Conservation (phyloP, 2,113 vertebrate species). For the Eclectus roratus region DNA sequence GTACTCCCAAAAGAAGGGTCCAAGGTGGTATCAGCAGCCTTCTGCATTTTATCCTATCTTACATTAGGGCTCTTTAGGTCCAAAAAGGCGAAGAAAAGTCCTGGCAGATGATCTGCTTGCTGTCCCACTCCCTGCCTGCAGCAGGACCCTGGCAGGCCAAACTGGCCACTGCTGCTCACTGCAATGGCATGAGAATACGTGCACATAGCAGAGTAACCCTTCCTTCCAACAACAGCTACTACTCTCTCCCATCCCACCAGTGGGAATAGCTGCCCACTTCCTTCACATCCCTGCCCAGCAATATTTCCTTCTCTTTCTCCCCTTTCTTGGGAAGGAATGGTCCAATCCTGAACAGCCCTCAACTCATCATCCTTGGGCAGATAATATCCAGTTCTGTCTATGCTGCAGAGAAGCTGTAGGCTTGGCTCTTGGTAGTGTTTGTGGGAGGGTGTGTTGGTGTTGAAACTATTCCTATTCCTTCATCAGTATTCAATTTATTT, state of each 20-base stretch:
- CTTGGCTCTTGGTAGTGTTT: neutral
- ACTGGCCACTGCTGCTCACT: neutral
- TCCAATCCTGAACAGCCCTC: neutral
- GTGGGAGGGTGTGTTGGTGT: neutral
- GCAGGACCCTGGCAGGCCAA: neutral
- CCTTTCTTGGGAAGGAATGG: neutral
- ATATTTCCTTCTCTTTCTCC: neutral
- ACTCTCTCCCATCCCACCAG: neutral
- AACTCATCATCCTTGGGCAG: neutral
- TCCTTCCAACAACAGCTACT: neutral
- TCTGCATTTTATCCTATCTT: neutral
- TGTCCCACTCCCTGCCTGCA: neutral
- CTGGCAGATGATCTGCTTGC: neutral
- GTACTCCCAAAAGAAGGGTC: neutral
- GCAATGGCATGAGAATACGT: rapidly evolving
- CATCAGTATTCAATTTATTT: neutral
- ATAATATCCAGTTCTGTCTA: neutral
- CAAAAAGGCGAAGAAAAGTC: neutral
- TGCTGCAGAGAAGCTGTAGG: neutral
- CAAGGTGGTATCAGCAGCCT: neutral
- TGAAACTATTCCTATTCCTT: slow-evolving; percentile 2
- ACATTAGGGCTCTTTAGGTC: neutral
- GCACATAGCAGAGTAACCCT: neutral
- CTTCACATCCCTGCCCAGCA: neutral
- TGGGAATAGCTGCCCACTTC: neutral